These are phyloP conservation scores for Oreocharis arfaki DNA, from an alignment of 2,113 vertebrate genomes.

Conservation along the genomic window DNA sequence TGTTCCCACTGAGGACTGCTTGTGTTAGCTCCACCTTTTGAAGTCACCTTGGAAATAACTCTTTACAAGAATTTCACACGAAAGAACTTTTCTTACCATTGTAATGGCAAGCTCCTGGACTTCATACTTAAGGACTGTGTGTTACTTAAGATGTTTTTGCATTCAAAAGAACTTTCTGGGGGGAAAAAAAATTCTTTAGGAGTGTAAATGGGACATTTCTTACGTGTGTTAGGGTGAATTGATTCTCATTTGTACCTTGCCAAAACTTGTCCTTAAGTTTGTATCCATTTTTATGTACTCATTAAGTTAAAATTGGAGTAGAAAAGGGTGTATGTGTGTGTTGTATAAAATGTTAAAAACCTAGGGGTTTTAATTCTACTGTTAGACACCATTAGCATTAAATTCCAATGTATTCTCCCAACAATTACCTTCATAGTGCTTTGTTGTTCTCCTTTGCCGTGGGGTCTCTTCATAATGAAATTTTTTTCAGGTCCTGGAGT, in stretches of 20 bases:
- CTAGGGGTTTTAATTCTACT: accelerated
- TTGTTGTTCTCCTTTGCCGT: background rate
- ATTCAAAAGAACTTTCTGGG: background rate
- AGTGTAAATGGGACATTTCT: background rate
- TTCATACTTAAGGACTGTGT: background rate
- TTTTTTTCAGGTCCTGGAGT: slow-evolving; percentile 83
- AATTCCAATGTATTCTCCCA: background rate
- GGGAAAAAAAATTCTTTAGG: background rate
- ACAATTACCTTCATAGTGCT: background rate
- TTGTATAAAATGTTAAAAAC: background rate
- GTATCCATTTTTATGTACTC: background rate
- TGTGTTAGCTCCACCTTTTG: background rate
- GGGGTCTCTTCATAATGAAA: background rate
- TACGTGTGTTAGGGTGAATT: background rate
- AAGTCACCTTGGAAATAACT: background rate
- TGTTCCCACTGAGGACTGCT: background rate
- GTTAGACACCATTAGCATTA: background rate
- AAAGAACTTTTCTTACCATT: background rate
- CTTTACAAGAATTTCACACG: background rate
- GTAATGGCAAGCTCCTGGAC: background rate
- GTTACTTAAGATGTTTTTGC: background rate
- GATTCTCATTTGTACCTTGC: background rate
- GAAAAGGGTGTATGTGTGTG: background rate
- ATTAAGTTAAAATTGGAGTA: background rate
- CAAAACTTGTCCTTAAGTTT: background rate